These are phyloP conservation scores for Vanessa tameamea DNA, from an alignment of 1,140 invertebrate species.

Conservation along the genomic window DNA sequence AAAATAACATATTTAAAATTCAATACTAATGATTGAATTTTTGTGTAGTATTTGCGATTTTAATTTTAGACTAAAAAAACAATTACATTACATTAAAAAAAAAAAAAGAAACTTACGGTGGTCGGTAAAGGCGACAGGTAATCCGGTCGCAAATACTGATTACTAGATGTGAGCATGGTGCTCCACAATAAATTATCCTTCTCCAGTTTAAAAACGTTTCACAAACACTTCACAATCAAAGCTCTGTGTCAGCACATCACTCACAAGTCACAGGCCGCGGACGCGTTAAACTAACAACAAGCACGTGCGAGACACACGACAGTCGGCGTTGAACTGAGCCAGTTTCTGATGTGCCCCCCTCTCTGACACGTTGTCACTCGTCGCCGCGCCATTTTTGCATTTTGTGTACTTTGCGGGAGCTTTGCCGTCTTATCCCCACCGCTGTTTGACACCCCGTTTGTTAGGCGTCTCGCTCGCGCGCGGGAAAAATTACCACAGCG, in stretches of 20 bases:
- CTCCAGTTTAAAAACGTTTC: constrained; percentile 67
- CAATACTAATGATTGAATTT: too few species aligned
- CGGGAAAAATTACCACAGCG: constrained; percentile 66
- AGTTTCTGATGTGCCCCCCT: constrained; percentile 55
- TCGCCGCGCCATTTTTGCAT: constrained; percentile 79
- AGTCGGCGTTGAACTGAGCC: constrained; percentile 61
- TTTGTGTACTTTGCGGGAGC: constrained; percentile 80
- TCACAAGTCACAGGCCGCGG: constrained; percentile 56
- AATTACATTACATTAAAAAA: neutral
- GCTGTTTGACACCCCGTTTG: constrained; percentile 78
- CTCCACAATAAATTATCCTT: constrained; percentile 73
- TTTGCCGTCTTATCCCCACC: constrained; percentile 80
- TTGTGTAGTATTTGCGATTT: neutral
- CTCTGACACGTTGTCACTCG: constrained; percentile 74
- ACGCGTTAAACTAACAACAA: neutral
- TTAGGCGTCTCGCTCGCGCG: constrained; percentile 65
- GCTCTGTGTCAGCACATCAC: constrained; percentile 69
- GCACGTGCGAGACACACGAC: constrained; percentile 48
- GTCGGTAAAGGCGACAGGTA: constrained; percentile 93
- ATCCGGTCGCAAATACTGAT: constrained; percentile 95
- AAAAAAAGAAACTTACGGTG: constrained; percentile 85
- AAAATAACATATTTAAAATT: too few species aligned
- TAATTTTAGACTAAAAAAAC: neutral
- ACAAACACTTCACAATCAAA: constrained; percentile 69
- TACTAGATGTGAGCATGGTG: constrained; percentile 91